Evolutionary conservation across 2,113 vertebrate species (phyloP).

Genomic region (Rhea pennata): DNA sequence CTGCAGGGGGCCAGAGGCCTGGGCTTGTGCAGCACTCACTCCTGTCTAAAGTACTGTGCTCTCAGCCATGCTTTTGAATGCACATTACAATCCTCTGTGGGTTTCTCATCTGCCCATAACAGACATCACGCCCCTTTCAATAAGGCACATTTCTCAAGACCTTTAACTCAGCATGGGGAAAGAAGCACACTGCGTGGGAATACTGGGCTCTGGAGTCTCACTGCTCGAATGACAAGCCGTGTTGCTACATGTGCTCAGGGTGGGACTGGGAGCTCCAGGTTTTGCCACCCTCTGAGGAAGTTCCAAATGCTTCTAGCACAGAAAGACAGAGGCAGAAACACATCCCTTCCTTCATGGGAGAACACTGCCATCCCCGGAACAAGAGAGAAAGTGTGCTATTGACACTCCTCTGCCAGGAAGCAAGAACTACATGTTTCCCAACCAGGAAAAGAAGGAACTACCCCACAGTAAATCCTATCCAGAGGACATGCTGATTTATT

Average conservation of each 20-base stretch:
- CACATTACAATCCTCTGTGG: background rate
- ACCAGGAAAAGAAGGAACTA: background rate
- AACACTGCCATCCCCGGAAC: background rate
- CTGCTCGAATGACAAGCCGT: background rate
- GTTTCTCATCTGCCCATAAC: background rate
- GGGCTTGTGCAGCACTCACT: background rate
- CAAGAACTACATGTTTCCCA: background rate
- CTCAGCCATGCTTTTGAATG: accelerated
- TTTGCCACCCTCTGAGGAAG: background rate
- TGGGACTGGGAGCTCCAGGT: background rate
- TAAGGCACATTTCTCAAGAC: background rate
- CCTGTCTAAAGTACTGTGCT: background rate
- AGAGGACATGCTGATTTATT: background rate
- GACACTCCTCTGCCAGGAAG: background rate
- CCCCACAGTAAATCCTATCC: background rate
- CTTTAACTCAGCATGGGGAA: background rate
- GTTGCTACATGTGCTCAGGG: background rate
- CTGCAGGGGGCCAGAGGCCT: background rate
- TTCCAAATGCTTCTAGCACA: background rate
- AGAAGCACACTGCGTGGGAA: background rate
- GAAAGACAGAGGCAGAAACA: background rate
- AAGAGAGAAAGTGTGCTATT: background rate
- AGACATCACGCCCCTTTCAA: background rate
- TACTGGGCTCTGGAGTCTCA: background rate
- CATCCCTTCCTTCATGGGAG: background rate